phyloP scores from a whole-genome alignment of 2,113 vertebrate genomes.

The Agelaius phoeniceus region DNA sequence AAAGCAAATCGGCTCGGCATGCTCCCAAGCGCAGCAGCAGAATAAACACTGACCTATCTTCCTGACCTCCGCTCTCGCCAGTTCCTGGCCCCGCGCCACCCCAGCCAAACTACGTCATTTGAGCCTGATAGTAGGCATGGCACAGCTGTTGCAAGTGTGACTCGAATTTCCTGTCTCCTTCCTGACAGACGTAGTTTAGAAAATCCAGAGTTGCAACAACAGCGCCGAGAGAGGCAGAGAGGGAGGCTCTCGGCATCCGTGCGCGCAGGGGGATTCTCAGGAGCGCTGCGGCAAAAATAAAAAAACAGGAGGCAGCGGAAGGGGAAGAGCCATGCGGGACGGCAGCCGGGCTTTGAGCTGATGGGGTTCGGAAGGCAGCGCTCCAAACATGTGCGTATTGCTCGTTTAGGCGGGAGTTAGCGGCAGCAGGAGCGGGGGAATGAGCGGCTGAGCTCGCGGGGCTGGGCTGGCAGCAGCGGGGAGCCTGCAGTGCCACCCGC shows the following conservation, averaged over 20 bases:
- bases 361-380: background rate
- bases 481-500: background rate
- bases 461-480: background rate
- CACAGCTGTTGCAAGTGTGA: slow-evolving; percentile 85
- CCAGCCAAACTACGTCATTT: slow-evolving; percentile 77
- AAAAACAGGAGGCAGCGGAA: background rate
- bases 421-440: background rate
- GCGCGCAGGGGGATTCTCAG: slow-evolving; percentile 8
- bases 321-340: background rate
- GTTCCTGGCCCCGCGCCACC: slow-evolving; percentile 78
- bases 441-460: background rate
- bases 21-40: slow-evolving; percentile 60
- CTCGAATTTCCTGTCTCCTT: slow-evolving; percentile 96
- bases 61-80: slow-evolving; percentile 75
- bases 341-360: background rate
- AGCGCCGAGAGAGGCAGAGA: slow-evolving; percentile 22
- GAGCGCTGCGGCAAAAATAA: background rate
- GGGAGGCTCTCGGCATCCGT: slow-evolving; percentile 7
- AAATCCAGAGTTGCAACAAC: slow-evolving; percentile 86
- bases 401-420: background rate
- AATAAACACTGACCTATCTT: slow-evolving; percentile 79
- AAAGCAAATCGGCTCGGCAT: slow-evolving; percentile 68
- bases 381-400: background rate
- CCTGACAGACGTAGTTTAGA: slow-evolving; percentile 83
- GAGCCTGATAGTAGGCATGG: slow-evolving; percentile 79